Evolutionary conservation across 2,797 vertebrate genomes (phyloP).

Genomic region (Gadopsis bispinosus): DNA sequence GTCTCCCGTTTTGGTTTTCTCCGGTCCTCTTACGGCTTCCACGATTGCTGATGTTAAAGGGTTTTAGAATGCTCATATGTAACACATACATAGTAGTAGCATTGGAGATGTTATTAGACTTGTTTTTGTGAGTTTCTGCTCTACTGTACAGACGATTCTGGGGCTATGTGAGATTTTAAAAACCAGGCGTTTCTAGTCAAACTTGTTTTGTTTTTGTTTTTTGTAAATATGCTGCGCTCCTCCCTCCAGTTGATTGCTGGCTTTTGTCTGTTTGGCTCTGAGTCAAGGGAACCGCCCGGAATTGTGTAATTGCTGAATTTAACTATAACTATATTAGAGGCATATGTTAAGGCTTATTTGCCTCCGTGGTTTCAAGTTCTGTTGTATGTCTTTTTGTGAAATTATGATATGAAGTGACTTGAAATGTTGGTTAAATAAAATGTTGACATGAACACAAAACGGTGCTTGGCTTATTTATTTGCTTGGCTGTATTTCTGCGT

Average conservation of each 20-base stretch:
- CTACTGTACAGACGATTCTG: slow-evolving; percentile 55
- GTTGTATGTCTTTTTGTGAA: slow-evolving; percentile 50
- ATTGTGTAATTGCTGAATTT: slow-evolving; percentile 25
- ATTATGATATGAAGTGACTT: slow-evolving; percentile 19
- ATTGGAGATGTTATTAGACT: slow-evolving; percentile 36
- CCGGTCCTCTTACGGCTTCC: background rate
- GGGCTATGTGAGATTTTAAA: background rate
- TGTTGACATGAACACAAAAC: background rate
- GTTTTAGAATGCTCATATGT: slow-evolving; percentile 41
- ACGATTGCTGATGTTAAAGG: background rate
- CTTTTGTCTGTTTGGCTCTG: slow-evolving; percentile 12
- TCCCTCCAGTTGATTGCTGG: slow-evolving; percentile 25
- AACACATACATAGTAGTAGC: slow-evolving; percentile 28
- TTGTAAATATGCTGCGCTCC: slow-evolving; percentile 80
- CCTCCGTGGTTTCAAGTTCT: slow-evolving; percentile 17
- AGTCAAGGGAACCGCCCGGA: background rate
- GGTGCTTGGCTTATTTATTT: background rate
- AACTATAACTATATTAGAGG: slow-evolving; percentile 28
- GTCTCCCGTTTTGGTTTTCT: background rate
- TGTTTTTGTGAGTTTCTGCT: slow-evolving; percentile 42
- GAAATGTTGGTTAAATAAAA: slow-evolving; percentile 53
- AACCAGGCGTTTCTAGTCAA: slow-evolving; percentile 19
- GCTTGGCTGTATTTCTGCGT: no score
- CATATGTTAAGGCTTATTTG: rapidly evolving
- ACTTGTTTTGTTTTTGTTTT: slow-evolving; percentile 48